Evolutionary conservation across 2,797 vertebrate genomes (phyloP).

Genomic region (Podargus strigoides): DNA sequence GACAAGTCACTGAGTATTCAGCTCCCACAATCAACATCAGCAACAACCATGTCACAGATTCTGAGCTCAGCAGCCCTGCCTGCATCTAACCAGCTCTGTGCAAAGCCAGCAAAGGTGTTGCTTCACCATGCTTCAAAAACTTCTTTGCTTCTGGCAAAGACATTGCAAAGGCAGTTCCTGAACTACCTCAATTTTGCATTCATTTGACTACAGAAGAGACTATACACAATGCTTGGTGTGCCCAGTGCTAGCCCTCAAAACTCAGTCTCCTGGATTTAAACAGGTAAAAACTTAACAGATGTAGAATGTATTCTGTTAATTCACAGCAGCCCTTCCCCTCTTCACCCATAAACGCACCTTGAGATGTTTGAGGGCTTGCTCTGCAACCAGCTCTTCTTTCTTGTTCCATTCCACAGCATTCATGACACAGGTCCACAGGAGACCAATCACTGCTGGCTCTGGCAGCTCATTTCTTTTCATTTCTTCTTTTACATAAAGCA

Average conservation of each 20-base stretch:
- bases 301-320: not conserved
- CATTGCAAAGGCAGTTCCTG: not conserved
- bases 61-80: not conserved
- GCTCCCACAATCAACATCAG: not conserved
- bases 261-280: not conserved
- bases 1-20: not conserved
- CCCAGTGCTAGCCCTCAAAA: not conserved
- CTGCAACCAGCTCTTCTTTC: slow-evolving; percentile 90
- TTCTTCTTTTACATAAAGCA: slow-evolving; percentile 89
- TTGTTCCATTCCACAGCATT: slow-evolving; percentile 94
- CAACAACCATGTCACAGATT: not conserved
- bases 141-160: not conserved
- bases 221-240: not conserved
- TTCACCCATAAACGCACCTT: slow-evolving; percentile 71
- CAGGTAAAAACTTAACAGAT: not conserved
- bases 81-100: not conserved
- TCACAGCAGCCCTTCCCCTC: not conserved
- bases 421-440: slow-evolving; percentile 91
- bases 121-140: not conserved
- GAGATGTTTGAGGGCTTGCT: slow-evolving; percentile 91
- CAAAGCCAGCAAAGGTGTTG: not conserved
- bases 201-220: not conserved
- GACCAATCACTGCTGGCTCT: slow-evolving; percentile 86
- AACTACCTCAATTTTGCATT: not conserved
- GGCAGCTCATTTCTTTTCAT: slow-evolving; percentile 89